These are phyloP conservation scores for Parauchenoglanis punctatus DNA, from an alignment of 2,797 vertebrate species.

Conservation along the genomic window DNA sequence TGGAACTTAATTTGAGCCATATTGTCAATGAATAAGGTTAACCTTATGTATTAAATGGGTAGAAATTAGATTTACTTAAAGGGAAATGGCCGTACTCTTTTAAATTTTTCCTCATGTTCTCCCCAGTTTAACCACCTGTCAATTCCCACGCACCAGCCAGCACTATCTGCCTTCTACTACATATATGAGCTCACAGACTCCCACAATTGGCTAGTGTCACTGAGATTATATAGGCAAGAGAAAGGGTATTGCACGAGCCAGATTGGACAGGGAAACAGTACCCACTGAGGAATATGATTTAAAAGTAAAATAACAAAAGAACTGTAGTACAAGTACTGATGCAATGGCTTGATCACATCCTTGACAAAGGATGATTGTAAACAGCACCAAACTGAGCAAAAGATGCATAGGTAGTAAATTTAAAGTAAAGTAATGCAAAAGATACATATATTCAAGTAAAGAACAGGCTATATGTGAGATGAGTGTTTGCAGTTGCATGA, in stretches of 20 bases:
- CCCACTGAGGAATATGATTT: not conserved
- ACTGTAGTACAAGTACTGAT: not conserved
- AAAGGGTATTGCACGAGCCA: not conserved
- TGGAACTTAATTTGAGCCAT: constrained; percentile 16
- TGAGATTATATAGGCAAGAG: not conserved
- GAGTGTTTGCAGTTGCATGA: not conserved
- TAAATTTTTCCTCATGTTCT: not conserved
- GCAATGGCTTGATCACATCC: not conserved
- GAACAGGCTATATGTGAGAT: not conserved
- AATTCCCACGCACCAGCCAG: not conserved
- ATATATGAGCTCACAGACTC: not conserved
- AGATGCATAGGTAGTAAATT: not conserved
- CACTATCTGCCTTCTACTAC: not conserved
- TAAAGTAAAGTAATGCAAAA: not conserved
- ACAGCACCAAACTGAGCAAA: not conserved
- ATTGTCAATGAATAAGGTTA: not conserved
- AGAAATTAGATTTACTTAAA: constrained; percentile 15
- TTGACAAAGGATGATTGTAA: not conserved
- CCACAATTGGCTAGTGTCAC: not conserved
- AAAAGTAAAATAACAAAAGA: not conserved
- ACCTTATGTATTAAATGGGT: not conserved
- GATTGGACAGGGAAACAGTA: not conserved
- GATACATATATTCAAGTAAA: not conserved
- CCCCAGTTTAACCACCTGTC: not conserved
- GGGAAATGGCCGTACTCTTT: not conserved